phyloP scores from a whole-genome alignment of 2,797 vertebrate genomes.

The Mormyrops attenuatus region DNA sequence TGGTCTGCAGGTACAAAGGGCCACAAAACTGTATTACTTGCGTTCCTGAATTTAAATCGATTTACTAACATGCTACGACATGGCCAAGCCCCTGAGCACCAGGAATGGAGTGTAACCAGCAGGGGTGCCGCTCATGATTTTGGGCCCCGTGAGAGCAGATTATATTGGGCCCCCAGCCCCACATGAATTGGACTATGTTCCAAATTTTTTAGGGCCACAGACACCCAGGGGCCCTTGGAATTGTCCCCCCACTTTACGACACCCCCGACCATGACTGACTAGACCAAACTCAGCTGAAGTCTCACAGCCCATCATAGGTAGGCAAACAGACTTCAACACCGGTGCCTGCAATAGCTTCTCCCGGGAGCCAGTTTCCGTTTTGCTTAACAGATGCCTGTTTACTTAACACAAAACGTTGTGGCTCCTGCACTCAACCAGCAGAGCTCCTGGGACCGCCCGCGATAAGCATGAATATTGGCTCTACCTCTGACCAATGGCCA shows the following conservation, averaged over 20 bases:
- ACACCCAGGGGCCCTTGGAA: background rate
- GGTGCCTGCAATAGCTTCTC: background rate
- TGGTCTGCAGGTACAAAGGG: background rate
- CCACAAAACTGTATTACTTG: background rate
- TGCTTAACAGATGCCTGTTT: background rate
- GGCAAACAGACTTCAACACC: background rate
- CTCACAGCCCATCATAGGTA: background rate
- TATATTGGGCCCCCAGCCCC: background rate
- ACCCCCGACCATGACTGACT: background rate
- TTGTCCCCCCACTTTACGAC: background rate
- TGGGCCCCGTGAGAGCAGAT: background rate
- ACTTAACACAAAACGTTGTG: background rate
- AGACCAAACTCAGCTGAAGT: background rate
- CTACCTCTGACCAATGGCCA: background rate
- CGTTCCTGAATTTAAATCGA: background rate
- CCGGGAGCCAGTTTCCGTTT: background rate
- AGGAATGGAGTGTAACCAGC: background rate
- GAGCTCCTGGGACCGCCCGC: background rate
- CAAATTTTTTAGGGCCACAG: background rate
- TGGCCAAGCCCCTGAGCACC: background rate
- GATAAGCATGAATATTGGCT: background rate
- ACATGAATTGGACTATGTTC: background rate
- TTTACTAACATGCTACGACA: background rate
- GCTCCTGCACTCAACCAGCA: background rate
- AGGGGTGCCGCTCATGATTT: background rate